These are phyloP conservation scores for Drosophila sechellia DNA, from an alignment of 1,140 invertebrate genomes.

Conservation along the genomic window DNA sequence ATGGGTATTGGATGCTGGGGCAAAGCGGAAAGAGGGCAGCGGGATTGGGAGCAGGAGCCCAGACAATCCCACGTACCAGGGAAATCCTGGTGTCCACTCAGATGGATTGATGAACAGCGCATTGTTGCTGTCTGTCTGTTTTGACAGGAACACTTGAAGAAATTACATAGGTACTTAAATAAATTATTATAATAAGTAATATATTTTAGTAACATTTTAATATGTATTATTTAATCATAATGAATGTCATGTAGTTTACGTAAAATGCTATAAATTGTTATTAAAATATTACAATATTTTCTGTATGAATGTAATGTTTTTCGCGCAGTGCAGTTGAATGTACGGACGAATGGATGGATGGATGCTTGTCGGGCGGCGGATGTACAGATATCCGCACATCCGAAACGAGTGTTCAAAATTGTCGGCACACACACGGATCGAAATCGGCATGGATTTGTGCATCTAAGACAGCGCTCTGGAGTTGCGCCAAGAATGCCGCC, in stretches of 20 bases:
- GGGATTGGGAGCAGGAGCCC: conserved; percentile 4
- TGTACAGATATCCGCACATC: conserved; percentile 43
- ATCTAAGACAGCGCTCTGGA: conserved; percentile 71
- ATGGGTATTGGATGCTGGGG: too few relatives aligned
- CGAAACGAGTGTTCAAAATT: conserved; percentile 17
- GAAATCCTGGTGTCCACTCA: conserved; percentile 15
- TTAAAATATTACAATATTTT: too few relatives aligned
- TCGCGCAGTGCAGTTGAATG: conserved; percentile 51
- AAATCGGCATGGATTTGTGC: conserved; percentile 64
- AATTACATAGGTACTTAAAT: neutral
- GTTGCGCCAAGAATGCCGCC: conserved; percentile 73
- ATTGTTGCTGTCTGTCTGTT: neutral
- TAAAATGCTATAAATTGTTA: too few relatives aligned
- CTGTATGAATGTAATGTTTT: neutral
- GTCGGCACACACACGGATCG: conserved; percentile 8
- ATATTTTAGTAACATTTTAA: neutral
- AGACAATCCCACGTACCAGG: neutral
- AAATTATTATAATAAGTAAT: too few relatives aligned
- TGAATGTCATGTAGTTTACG: too few relatives aligned
- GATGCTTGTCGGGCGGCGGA: conserved; percentile 36
- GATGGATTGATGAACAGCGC: conserved; percentile 14
- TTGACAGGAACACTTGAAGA: neutral
- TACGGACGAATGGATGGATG: conserved; percentile 12
- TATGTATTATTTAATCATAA: too few relatives aligned
- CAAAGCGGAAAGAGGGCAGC: too few relatives aligned